A percentile compares a stretch with the other conserved stretches of the same genome.
phyloP scores from a whole-genome alignment of 2,797 vertebrate genomes.

The Enteromius anoplus region DNA sequence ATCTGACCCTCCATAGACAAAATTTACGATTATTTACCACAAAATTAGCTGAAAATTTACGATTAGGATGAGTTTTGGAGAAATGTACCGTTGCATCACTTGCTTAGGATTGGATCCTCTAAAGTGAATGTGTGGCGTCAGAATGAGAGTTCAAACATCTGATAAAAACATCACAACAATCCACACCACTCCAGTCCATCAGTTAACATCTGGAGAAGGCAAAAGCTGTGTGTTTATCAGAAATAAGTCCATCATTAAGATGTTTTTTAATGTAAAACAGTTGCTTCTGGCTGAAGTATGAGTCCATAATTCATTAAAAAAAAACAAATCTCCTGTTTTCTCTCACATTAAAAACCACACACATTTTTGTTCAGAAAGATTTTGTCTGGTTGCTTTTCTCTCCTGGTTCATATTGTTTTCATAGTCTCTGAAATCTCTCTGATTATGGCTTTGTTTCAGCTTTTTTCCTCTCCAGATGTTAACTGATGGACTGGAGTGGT shows the following conservation, averaged over 20 bases:
- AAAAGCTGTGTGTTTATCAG: not conserved
- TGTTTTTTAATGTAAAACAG: not conserved
- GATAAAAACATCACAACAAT: not conserved
- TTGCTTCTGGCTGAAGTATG: not conserved
- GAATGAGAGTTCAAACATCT: not conserved
- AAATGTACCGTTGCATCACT: not conserved
- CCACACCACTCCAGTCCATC: not conserved
- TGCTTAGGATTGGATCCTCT: not conserved
- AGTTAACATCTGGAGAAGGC: not conserved
- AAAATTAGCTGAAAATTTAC: too few species aligned
- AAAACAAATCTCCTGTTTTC: not conserved
- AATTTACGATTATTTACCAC: too few species aligned
- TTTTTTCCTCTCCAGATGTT: not conserved
- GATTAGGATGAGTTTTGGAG: not conserved
- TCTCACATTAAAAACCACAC: not conserved
- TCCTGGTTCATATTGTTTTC: too few species aligned
- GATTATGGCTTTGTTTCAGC: too few species aligned
- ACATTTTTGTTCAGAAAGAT: not conserved
- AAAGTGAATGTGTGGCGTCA: not conserved
- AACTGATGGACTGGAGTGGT: not conserved
- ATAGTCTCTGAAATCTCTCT: too few species aligned
- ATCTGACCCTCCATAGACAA: too few species aligned
- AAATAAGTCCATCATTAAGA: not conserved
- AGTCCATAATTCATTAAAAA: not conserved
- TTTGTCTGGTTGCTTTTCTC: not conserved